Evolutionary conservation across 2,888 invertebrate genomes (phyloP).

Genomic region (Lasius fuliginosus): DNA sequence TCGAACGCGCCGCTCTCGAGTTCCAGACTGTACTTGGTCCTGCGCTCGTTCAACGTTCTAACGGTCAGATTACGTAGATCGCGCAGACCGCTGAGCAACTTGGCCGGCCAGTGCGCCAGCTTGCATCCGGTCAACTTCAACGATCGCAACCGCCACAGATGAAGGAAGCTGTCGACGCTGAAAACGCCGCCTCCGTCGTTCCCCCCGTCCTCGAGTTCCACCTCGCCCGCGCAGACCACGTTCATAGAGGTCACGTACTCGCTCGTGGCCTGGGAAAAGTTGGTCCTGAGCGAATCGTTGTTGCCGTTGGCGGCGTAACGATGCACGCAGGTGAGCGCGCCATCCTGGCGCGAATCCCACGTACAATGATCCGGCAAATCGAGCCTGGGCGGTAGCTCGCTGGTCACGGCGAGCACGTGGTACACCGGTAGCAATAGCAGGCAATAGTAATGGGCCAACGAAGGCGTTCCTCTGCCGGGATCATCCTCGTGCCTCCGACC

Average conservation of each 20-base stretch:
- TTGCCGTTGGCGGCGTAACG: slow-evolving; percentile 87
- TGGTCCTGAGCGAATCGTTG: slow-evolving; percentile 88
- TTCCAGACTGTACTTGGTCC: slow-evolving; percentile 90
- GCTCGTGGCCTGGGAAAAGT: slow-evolving; percentile 94
- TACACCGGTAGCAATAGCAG: slow-evolving; percentile 71
- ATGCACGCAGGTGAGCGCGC: slow-evolving; percentile 87
- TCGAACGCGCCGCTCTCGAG: slow-evolving; percentile 93
- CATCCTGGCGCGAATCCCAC: slow-evolving; percentile 87
- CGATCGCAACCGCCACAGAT: slow-evolving; percentile 93
- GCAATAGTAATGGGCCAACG: slow-evolving; percentile 59
- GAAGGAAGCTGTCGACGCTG: slow-evolving; percentile 89
- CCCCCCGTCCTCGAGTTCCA: slow-evolving; percentile 54
- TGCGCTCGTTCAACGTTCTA: slow-evolving; percentile 90
- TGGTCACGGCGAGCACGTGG: slow-evolving; percentile 83
- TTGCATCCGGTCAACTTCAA: slow-evolving; percentile 95
- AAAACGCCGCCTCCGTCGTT: slow-evolving; percentile 35
- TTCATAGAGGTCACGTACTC: slow-evolving; percentile 86
- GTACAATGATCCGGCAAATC: slow-evolving; percentile 96
- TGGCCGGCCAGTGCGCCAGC: slow-evolving; percentile 93
- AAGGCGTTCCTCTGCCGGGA: slow-evolving; percentile 63
- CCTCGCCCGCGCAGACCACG: slow-evolving; percentile 77
- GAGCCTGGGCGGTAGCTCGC: slow-evolving; percentile 88
- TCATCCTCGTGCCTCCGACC: slow-evolving; percentile 48
- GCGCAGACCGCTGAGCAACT: slow-evolving; percentile 92
- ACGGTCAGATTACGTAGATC: slow-evolving; percentile 95